phyloP scores from a whole-genome alignment of 2,113 vertebrate species.

The Lophius piscatorius region DNA sequence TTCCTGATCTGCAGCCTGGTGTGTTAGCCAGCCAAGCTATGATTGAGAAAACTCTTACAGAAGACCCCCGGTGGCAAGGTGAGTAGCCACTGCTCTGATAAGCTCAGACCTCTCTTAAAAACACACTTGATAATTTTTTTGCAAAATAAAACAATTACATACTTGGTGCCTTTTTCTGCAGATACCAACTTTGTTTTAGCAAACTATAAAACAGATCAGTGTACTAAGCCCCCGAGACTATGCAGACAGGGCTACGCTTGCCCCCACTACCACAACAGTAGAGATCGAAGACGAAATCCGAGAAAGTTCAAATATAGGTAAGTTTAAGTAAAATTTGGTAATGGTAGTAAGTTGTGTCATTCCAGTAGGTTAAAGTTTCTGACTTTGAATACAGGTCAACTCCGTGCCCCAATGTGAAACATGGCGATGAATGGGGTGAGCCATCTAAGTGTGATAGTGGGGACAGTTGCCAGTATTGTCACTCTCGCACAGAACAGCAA shows the following conservation, averaged over 20 bases:
- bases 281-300: conserved; percentile 90
- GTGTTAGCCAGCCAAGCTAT: conserved; percentile 91
- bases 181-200: conserved; percentile 92
- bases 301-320: conserved; percentile 92
- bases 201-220: conserved; percentile 94
- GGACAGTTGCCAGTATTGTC: conserved; percentile 90
- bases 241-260: conserved; percentile 95
- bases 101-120: neutral
- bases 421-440: conserved; percentile 93
- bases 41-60: conserved; percentile 91
- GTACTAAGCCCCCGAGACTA: conserved; percentile 90
- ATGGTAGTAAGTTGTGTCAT: neutral
- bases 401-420: conserved; percentile 91
- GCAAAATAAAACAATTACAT: neutral
- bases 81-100: neutral
- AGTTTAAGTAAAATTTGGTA: neutral
- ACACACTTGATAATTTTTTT: rapidly evolving
- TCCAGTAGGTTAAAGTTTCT: neutral
- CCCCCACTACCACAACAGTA: conserved; percentile 91
- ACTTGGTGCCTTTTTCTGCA: conserved; percentile 52
- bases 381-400: conserved; percentile 82
- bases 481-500: conserved; percentile 93
- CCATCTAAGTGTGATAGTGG: conserved; percentile 89
- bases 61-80: conserved; percentile 93
- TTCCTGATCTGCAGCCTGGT: conserved; percentile 88